phyloP scores from a whole-genome alignment of 2,797 vertebrate genomes.

The Enteromius unitaeniatus region DNA sequence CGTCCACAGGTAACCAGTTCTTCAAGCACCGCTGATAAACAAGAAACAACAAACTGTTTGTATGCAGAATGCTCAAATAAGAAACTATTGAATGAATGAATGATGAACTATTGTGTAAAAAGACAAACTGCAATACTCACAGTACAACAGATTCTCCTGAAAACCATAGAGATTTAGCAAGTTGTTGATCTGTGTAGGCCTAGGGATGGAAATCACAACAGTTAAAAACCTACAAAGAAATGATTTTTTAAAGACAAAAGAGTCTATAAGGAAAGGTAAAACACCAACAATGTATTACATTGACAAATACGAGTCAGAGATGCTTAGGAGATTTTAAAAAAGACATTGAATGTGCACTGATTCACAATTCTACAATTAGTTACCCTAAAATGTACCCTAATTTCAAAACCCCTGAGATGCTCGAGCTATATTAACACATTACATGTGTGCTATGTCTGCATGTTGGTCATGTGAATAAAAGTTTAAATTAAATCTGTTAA shows the following conservation, averaged over 20 bases:
- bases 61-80: background rate
- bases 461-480: background rate
- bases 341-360: background rate
- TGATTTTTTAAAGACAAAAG: background rate
- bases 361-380: background rate
- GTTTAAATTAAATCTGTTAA: background rate
- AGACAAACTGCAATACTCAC: conserved; percentile 77
- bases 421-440: background rate
- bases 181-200: conserved; percentile 90
- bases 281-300: background rate
- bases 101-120: background rate
- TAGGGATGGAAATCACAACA: conserved; percentile 62
- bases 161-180: conserved; percentile 89
- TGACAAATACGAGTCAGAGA: background rate
- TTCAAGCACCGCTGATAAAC: conserved; percentile 85
- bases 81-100: too few relatives aligned
- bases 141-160: conserved; percentile 95
- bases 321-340: background rate
- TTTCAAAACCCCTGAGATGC: background rate
- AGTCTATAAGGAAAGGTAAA: background rate
- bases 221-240: background rate
- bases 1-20: conserved; percentile 89
- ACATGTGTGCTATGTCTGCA: background rate
- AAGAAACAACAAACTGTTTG: background rate
- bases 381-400: background rate